Conservation (phyloP, 2,797 vertebrate genomes). For the Enteromius paludinosus region DNA sequence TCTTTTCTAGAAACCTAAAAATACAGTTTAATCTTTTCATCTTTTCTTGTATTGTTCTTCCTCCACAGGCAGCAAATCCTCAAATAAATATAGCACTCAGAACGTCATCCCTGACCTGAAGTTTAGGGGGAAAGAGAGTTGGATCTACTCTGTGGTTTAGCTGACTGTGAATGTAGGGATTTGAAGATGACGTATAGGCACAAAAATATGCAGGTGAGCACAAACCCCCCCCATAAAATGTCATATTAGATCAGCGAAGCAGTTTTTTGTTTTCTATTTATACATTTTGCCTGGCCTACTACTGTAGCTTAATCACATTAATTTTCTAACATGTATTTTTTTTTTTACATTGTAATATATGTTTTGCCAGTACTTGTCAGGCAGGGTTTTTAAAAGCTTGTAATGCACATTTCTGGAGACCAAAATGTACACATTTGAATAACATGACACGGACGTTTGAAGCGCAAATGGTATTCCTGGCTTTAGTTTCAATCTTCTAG, state of each 20-base stretch:
- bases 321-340: not conserved
- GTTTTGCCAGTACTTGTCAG: not conserved
- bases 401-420: not conserved
- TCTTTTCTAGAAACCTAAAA: conserved; percentile 59
- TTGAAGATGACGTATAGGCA: not conserved
- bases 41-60: conserved; percentile 32
- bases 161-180: not conserved
- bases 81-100: conserved; percentile 33
- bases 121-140: not conserved
- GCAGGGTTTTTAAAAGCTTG: not conserved
- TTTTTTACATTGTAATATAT: not conserved
- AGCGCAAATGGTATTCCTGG: not conserved
- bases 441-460: not conserved
- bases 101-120: not conserved
- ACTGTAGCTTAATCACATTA: too few relatives aligned
- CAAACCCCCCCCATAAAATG: not conserved
- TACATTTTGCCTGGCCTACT: too few relatives aligned
- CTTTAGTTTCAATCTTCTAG: not conserved
- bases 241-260: not conserved
- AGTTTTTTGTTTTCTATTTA: too few relatives aligned
- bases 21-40: conserved; percentile 55
- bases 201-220: not conserved
- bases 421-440: not conserved
- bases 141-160: not conserved
- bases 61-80: conserved; percentile 50